A percentile compares a stretch with the other conserved stretches of the same genome.
Evolutionary conservation across 2,113 vertebrate genomes (phyloP).

Genomic region (Xiphophorus maculatus): DNA sequence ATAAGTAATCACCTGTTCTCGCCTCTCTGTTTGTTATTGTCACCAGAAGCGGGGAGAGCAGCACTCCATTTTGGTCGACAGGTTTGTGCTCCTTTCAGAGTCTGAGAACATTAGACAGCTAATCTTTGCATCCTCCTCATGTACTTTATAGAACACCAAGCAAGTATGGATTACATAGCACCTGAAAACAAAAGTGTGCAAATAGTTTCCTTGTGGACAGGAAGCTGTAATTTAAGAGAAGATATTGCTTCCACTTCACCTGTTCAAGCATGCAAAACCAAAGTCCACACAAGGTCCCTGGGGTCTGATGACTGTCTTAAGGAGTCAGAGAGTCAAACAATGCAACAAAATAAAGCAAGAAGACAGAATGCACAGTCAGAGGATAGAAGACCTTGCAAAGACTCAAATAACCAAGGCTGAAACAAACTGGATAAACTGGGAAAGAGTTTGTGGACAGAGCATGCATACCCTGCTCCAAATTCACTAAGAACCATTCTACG

Average conservation of each 20-base stretch:
- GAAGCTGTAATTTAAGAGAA: constrained; percentile 47
- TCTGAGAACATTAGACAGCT: constrained; percentile 63
- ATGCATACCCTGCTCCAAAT: constrained; percentile 36
- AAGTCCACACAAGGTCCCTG: constrained; percentile 20
- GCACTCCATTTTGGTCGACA: constrained; percentile 46
- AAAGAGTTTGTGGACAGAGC: constrained; percentile 48
- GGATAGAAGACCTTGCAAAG: constrained; percentile 22
- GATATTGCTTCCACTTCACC: constrained; percentile 35
- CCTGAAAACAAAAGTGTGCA: constrained; percentile 46
- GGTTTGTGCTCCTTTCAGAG: constrained; percentile 52
- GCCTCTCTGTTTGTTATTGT: constrained; percentile 58
- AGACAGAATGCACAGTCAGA: neutral
- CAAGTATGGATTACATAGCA: constrained; percentile 47
- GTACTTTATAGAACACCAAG: constrained; percentile 28
- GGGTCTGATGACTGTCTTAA: constrained; percentile 7
- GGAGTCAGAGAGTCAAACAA: neutral
- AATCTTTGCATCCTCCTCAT: constrained; percentile 55
- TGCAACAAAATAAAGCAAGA: neutral
- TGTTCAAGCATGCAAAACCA: constrained; percentile 42
- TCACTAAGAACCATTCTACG: constrained; percentile 15
- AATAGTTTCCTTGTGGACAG: constrained; percentile 39
- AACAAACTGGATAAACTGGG: constrained; percentile 42
- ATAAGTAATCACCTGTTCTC: constrained; percentile 64
- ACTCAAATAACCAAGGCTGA: constrained; percentile 36
- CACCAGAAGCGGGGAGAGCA: constrained; percentile 54